Evolutionary conservation across 2,797 vertebrate genomes (phyloP).

Genomic region (Notoglanidium macrostoma): DNA sequence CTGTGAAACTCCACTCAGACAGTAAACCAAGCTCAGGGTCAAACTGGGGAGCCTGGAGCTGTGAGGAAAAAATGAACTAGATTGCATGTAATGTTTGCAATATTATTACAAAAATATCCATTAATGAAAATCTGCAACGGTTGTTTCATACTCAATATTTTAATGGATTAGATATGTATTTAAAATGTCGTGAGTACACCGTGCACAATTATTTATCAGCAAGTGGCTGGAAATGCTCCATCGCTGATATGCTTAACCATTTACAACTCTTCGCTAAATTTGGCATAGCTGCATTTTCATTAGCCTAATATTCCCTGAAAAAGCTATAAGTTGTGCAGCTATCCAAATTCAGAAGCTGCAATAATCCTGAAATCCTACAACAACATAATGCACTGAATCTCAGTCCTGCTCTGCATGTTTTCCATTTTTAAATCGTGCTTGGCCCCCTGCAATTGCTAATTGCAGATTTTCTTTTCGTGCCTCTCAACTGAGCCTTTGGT

Average conservation of each 20-base stretch:
- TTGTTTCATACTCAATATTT: neutral
- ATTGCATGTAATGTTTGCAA: too few relatives aligned
- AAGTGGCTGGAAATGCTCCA: neutral
- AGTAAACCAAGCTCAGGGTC: neutral
- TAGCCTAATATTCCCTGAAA: neutral
- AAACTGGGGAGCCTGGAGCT: neutral
- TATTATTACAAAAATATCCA: neutral
- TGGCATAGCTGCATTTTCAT: neutral
- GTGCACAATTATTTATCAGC: neutral
- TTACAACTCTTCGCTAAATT: neutral
- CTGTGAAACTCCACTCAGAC: neutral
- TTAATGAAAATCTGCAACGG: neutral
- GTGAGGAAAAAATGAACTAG: neutral
- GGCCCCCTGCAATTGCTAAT: neutral
- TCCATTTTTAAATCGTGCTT: neutral
- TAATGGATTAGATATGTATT: neutral
- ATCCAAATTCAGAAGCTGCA: neutral
- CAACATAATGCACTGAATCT: too few relatives aligned
- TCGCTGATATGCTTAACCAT: neutral
- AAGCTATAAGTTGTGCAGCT: neutral
- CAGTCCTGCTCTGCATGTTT: too few relatives aligned
- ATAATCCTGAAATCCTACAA: neutral
- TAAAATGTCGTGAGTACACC: neutral
- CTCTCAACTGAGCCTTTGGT: neutral
- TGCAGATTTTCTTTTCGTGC: neutral